A percentile compares a stretch with the other conserved stretches of the same genome.
Conservation (phyloP, 2,113 vertebrate species). For the zebrafish (Danio rerio) region GRCz12tu NC_133190.1:6740501-6741000, state of each 20-base stretch:
- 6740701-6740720: constrained; percentile 81
- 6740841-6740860: background rate
- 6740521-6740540: too few relatives aligned
- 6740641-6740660: constrained; percentile 75
- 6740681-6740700: constrained; percentile 81
- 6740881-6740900: background rate
- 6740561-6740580: constrained; percentile 26
- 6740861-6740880: background rate
- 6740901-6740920: background rate
- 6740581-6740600: constrained; percentile 56
- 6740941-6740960: too few relatives aligned
- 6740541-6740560: too few relatives aligned
- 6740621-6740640: constrained; percentile 75
- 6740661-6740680: constrained; percentile 75
- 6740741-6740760: constrained; percentile 61
- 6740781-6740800: background rate
- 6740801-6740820: constrained; percentile 42
- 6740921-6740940: background rate
- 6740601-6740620: constrained; percentile 78
- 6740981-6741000: background rate
- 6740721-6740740: constrained; percentile 62
- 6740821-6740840: background rate
- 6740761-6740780: background rate
- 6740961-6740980: too few relatives aligned
- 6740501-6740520: too few relatives aligned